These are phyloP conservation scores for Pantherophis guttatus DNA, from an alignment of 2,113 vertebrate genomes.

Conservation along the genomic window DNA sequence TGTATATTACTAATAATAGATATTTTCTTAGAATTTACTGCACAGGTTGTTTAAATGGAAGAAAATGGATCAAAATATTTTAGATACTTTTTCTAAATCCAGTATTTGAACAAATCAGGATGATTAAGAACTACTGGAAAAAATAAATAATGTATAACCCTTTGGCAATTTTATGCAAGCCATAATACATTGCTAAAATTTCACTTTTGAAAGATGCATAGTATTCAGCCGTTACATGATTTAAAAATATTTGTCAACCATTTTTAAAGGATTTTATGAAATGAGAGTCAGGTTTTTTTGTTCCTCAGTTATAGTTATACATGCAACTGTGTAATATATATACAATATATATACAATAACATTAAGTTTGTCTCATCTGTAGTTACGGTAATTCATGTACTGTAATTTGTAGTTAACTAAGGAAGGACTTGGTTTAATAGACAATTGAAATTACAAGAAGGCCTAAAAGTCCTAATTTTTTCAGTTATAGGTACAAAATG, in stretches of 20 bases:
- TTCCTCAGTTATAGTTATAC: neutral
- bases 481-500: neutral
- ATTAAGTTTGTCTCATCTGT: neutral
- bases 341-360: too few species aligned
- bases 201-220: neutral
- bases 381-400: neutral
- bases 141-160: neutral
- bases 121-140: neutral
- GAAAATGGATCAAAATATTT: too few species aligned
- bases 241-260: neutral
- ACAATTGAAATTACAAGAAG: neutral
- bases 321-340: neutral
- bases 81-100: too few species aligned
- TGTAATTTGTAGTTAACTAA: neutral
- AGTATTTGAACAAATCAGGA: too few species aligned
- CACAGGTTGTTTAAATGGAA: neutral
- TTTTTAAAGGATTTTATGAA: neutral
- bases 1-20: neutral
- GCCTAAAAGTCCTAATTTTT: neutral
- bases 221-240: neutral
- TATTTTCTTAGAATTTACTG: neutral
- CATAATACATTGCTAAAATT: neutral
- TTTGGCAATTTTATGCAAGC: neutral
- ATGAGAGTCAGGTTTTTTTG: neutral
- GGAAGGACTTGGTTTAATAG: neutral